Percentiles rank a stretch among this genome's conserved stretches.
Evolutionary conservation across 2,888 invertebrate genomes (phyloP).

Genomic region (Pristionchus mayeri): DNA sequence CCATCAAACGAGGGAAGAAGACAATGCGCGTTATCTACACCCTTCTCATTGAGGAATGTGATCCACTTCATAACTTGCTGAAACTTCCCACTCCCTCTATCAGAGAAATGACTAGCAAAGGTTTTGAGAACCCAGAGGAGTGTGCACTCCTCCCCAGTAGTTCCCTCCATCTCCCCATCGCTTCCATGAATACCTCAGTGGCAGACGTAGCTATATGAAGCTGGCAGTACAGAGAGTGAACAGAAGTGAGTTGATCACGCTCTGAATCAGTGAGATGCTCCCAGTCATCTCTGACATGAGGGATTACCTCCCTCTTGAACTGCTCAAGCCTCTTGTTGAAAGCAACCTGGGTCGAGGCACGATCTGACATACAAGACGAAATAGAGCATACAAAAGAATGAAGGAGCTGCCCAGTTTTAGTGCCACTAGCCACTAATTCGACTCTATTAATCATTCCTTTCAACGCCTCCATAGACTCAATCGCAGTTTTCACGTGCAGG

Average conservation of each 20-base stretch:
- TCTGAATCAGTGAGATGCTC: background rate
- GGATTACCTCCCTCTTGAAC: background rate
- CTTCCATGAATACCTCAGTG: background rate
- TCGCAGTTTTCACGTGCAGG: background rate
- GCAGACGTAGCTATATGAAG: background rate
- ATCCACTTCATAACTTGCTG: background rate
- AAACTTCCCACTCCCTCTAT: background rate
- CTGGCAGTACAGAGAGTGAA: background rate
- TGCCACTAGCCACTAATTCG: background rate
- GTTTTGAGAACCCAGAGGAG: background rate
- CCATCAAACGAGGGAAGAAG: conserved; percentile 16
- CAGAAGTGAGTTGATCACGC: background rate
- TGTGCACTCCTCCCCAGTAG: background rate
- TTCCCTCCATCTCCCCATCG: background rate
- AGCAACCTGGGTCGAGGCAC: background rate
- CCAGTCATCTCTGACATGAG: background rate
- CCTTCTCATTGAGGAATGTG: background rate
- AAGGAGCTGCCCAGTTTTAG: background rate
- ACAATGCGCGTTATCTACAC: background rate
- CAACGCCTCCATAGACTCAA: background rate
- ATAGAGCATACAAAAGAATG: background rate
- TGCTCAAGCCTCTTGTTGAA: background rate
- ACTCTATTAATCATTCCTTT: background rate
- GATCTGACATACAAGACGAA: background rate
- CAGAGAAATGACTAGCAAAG: background rate